These are phyloP conservation scores for Saguinus imperator DNA, from an alignment of 2,113 vertebrate genomes.

Conservation along the genomic window DNA sequence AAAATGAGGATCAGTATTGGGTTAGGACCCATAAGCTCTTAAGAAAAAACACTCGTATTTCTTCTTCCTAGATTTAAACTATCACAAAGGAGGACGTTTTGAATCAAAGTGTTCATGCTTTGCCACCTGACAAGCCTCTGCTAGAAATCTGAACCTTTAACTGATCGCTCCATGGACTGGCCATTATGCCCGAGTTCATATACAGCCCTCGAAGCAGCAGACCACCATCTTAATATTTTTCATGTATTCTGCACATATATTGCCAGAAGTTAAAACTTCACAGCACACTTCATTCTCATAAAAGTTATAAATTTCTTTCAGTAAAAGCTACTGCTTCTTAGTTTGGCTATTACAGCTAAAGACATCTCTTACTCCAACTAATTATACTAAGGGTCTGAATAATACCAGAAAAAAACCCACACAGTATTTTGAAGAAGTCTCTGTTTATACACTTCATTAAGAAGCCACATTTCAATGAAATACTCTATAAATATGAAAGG, in stretches of 20 bases:
- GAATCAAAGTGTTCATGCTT: neutral
- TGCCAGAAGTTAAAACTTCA: neutral
- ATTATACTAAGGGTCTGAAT: neutral
- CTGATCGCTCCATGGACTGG: neutral
- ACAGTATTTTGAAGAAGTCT: neutral
- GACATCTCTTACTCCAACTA: neutral
- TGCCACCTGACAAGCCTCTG: neutral
- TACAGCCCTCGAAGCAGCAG: neutral
- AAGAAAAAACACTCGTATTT: neutral
- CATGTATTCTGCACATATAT: neutral
- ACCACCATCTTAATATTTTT: neutral
- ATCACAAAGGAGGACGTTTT: neutral
- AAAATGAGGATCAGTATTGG: neutral
- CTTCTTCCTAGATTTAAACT: neutral
- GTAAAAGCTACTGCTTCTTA: conserved; percentile 30
- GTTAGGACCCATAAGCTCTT: neutral
- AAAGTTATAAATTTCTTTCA: conserved; percentile 21
- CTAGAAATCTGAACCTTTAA: neutral
- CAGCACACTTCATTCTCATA: neutral
- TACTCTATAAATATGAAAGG: neutral
- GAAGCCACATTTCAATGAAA: neutral
- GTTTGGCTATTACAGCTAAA: neutral
- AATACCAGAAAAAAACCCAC: neutral
- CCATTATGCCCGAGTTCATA: neutral
- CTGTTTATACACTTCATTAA: neutral